Conservation (phyloP, 2,888 invertebrate genomes). For the Nomada lathburiana region DNA sequence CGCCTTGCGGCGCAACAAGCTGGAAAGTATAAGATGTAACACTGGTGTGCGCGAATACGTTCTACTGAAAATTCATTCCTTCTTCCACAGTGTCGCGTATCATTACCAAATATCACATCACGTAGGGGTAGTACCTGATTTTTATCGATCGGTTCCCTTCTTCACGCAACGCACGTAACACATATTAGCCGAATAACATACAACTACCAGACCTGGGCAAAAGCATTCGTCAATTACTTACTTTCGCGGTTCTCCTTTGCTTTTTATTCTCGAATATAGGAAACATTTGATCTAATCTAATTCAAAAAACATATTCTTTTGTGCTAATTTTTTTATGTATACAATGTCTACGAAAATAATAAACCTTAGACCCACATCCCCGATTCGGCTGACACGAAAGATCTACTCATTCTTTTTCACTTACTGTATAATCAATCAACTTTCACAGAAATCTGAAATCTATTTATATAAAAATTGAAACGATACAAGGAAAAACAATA, state of each 20-base stretch:
- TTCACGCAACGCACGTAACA: conserved; percentile 68
- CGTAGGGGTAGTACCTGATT: conserved; percentile 28
- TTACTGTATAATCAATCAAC: too few relatives aligned
- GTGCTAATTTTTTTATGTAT: too few relatives aligned
- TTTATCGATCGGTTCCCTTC: conserved; percentile 16
- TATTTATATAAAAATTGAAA: too few relatives aligned
- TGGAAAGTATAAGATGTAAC: conserved; percentile 83
- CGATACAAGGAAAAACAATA: too few relatives aligned
- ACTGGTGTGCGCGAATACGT: conserved; percentile 69
- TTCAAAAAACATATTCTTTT: too few relatives aligned
- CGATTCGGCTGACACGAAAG: too few relatives aligned
- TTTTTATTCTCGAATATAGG: too few relatives aligned
- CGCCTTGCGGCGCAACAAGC: conserved; percentile 69
- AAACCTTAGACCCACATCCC: too few relatives aligned
- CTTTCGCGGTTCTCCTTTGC: background rate
- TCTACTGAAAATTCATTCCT: conserved; percentile 25
- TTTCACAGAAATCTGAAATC: too few relatives aligned
- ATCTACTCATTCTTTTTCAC: too few relatives aligned
- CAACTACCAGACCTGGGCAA: conserved; percentile 61
- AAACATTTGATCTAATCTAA: too few relatives aligned
- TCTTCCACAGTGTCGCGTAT: conserved; percentile 14
- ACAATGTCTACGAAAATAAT: too few relatives aligned
- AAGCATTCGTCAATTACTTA: conserved; percentile 6
- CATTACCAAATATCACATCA: conserved; percentile 16
- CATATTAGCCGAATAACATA: conserved; percentile 57